Conservation (phyloP, 2,888 invertebrate genomes). For the Drosophila formosana region DNA sequence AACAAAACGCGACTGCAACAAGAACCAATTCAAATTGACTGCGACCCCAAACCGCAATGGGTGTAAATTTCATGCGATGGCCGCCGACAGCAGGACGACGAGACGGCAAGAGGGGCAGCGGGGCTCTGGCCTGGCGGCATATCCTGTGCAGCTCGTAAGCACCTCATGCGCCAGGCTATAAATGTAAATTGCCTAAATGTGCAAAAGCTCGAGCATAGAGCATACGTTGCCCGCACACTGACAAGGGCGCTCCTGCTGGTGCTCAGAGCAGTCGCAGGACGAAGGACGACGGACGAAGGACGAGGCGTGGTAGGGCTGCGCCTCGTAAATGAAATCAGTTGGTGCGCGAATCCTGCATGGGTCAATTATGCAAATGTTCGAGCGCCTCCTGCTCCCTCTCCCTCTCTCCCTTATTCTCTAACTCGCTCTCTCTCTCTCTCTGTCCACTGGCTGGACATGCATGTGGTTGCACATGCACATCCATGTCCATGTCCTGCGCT, state of each 20-base stretch:
- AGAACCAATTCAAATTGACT: conserved; percentile 65
- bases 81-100: conserved; percentile 20
- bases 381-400: conserved; percentile 36
- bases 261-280: not conserved
- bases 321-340: conserved; percentile 81
- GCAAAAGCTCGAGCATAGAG: conserved; percentile 80
- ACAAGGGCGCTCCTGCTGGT: conserved; percentile 8
- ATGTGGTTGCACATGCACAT: conserved; percentile 38
- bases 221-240: conserved; percentile 74
- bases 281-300: not conserved
- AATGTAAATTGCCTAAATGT: conserved; percentile 81
- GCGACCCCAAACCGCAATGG: conserved; percentile 72
- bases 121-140: conserved; percentile 65
- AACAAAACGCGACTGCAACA: conserved; percentile 46
- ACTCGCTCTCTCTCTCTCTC: not conserved
- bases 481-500: conserved; percentile 5
- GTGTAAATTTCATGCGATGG: conserved; percentile 73
- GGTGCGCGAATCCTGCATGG: conserved; percentile 83
- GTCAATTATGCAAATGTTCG: conserved; percentile 84
- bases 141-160: conserved; percentile 81
- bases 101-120: not conserved
- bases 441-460: conserved; percentile 26
- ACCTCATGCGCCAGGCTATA: conserved; percentile 82
- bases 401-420: not conserved
- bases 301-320: conserved; percentile 18